Percentiles rank a stretch among this genome's conserved stretches.
Evolutionary conservation across 2,888 invertebrate genomes (phyloP).

Genomic region (Harpalus rufipes): DNA sequence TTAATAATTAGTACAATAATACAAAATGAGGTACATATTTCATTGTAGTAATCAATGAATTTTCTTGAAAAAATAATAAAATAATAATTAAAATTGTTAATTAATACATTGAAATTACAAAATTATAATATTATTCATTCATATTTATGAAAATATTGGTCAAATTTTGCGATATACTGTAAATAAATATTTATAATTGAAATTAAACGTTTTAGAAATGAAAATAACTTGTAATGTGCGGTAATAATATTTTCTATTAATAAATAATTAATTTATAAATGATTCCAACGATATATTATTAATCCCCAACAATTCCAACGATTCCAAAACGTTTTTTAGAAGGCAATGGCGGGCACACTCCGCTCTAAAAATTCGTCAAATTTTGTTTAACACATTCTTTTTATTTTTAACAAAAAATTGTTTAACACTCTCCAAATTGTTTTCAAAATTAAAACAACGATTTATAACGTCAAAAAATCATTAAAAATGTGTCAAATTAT

Average conservation of each 20-base stretch:
- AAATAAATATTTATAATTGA: neutral
- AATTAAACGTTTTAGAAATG: neutral
- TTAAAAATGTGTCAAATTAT: slow-evolving; percentile 51
- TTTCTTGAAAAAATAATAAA: neutral
- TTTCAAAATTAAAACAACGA: slow-evolving; percentile 59
- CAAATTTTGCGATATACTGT: neutral
- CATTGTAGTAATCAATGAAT: neutral
- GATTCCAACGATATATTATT: neutral
- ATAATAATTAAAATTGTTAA: slow-evolving; percentile 9
- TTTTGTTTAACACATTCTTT: slow-evolving; percentile 59
- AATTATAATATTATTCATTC: neutral
- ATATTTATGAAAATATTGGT: neutral
- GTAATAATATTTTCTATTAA: neutral
- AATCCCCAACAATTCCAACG: neutral
- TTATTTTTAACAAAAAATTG: slow-evolving; percentile 58
- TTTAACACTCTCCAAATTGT: slow-evolving; percentile 43
- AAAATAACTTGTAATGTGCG: neutral
- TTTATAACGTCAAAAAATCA: slow-evolving; percentile 51
- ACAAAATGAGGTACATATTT: neutral
- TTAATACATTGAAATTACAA: neutral
- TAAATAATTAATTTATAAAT: neutral
- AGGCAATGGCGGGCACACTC: slow-evolving; percentile 42
- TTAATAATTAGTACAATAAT: neutral
- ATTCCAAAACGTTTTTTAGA: slow-evolving; percentile 9
- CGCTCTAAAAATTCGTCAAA: slow-evolving; percentile 50